phyloP scores from a whole-genome alignment of 2,888 invertebrate species.

The Drosophila kanekoi region DNA sequence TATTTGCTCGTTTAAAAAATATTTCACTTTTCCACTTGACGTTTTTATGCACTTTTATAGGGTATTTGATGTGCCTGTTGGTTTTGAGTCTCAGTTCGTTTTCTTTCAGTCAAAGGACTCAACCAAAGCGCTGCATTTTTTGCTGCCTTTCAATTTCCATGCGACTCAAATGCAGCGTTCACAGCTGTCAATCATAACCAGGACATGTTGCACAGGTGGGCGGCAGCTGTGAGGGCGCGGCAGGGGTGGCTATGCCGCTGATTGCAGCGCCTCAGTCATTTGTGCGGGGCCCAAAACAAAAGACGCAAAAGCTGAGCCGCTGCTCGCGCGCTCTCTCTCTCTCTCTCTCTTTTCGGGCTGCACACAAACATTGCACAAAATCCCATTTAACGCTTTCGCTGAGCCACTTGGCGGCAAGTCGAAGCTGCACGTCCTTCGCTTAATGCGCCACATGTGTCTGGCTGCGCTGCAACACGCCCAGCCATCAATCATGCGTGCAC shows the following conservation, averaged over 20 bases:
- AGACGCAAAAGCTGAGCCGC: slow-evolving; percentile 55
- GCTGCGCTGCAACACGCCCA: slow-evolving; percentile 53
- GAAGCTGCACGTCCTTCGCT: slow-evolving; percentile 41
- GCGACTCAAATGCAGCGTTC: slow-evolving; percentile 67
- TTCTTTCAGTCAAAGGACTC: slow-evolving; percentile 43
- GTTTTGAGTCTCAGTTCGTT: slow-evolving; percentile 1
- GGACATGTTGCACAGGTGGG: slow-evolving; percentile 65
- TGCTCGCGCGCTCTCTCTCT: no score
- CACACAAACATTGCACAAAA: slow-evolving; percentile 60
- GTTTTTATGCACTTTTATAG: slow-evolving; percentile 2
- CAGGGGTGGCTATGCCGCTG: slow-evolving; percentile 40
- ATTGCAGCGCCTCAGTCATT: slow-evolving; percentile 51
- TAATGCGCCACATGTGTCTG: slow-evolving; percentile 71
- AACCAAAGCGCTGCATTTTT: slow-evolving; percentile 73
- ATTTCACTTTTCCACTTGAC: background rate
- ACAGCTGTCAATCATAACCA: slow-evolving; percentile 76
- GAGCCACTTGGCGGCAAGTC: slow-evolving; percentile 49
- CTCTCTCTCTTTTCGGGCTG: slow-evolving; percentile 5
- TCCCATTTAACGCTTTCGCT: slow-evolving; percentile 67
- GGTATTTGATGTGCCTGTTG: slow-evolving; percentile 12
- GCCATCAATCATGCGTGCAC: slow-evolving; percentile 22
- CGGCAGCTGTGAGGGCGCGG: slow-evolving; percentile 32
- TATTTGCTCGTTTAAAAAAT: background rate
- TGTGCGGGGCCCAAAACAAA: slow-evolving; percentile 52
- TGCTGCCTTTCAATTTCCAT: slow-evolving; percentile 60